Conservation (phyloP, 1,140 invertebrate species). For the Lordiphosa clarofinis region DNA sequence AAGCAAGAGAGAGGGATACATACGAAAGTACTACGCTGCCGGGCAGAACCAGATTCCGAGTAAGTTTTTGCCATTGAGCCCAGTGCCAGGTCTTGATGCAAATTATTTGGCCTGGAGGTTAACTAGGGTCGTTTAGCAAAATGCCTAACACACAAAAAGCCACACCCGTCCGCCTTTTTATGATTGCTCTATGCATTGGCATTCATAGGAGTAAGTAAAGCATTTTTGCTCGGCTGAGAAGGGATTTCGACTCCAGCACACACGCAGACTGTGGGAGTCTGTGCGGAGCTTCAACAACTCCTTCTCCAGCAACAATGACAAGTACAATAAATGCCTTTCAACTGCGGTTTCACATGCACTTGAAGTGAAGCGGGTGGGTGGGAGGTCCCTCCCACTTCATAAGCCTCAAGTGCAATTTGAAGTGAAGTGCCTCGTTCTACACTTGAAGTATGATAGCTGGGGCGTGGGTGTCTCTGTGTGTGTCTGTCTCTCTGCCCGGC, state of each 20-base stretch:
- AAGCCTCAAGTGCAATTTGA: constrained; percentile 57
- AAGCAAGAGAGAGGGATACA: constrained; percentile 39
- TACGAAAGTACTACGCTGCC: constrained; percentile 37
- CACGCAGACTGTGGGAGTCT: constrained; percentile 16
- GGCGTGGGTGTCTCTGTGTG: constrained; percentile 23
- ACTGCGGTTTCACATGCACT: constrained; percentile 77
- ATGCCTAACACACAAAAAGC: constrained; percentile 57
- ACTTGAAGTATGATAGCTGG: constrained; percentile 66
- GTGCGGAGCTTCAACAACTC: constrained; percentile 30
- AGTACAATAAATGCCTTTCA: constrained; percentile 78
- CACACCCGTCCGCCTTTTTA: constrained; percentile 49
- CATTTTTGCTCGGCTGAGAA: constrained; percentile 39
- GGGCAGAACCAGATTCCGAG: constrained; percentile 60
- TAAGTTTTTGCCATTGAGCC: constrained; percentile 38
- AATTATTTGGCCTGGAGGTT: constrained; percentile 75
- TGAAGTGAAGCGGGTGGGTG: constrained; percentile 53
- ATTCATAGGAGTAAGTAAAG: constrained; percentile 64
- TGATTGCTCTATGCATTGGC: constrained; percentile 62
- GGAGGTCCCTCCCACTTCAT: constrained; percentile 29
- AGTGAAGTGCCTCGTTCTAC: constrained; percentile 45
- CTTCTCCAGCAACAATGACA: constrained; percentile 66
- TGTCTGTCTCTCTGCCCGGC: constrained; percentile 4
- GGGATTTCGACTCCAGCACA: constrained; percentile 3
- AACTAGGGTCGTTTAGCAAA: constrained; percentile 76
- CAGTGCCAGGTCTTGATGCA: constrained; percentile 73